Evolutionary conservation across 2,797 vertebrate species (phyloP), one percentile per base, ranked within the genome.

Genomic region (Chelidonichthys spinosus): DNA sequence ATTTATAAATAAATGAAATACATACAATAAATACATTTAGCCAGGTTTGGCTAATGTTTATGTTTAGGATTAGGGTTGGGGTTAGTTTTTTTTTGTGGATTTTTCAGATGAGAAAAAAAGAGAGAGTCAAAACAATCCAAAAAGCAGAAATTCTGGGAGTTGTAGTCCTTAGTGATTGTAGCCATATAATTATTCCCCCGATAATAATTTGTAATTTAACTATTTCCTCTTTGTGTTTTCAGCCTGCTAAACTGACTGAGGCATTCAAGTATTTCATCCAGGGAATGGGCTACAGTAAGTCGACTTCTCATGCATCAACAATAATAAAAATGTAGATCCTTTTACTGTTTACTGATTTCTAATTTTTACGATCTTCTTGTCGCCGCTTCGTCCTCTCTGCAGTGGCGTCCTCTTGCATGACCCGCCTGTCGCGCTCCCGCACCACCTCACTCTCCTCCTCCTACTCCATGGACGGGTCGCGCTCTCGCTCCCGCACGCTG

Each of bases 271-370:
- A 99, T 89, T 99, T 99, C 91, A 95, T 99, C 84, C 98, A 99
- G 86, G 98, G 98, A 89, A 98, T 99, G 97, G 98, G 98, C 90
- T 99, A 99, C 94, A 99, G 98, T 99, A 95, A 97, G 98, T 97
- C 84, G n/a, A 43, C 40, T 7, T 39, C 25, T 25, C 25, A 25
- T 25, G 25, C 25, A 6, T 39, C 35, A 32, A 3, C 42, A 55
- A 32, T 7, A 7, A 17, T 2, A 52, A 43, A 5, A 25, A 17
- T 40, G 5, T 6, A n/a, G 4, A 3, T 46, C 11, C 10, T n/a
- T 7, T 50, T 8, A 35, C 1, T 7, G 36, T 73, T 36, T 15
- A 18, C 3, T 5, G 3, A 18, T 42, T 42, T 60, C 4, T 4
- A 13, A 9, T 58, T 33, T 10, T 0, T 39, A 15, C 25, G 36